A percentile compares a stretch with the other conserved stretches of the same genome.
Conservation (phyloP, 1,140 invertebrate species). For the Steinernema khuongi region DNA sequence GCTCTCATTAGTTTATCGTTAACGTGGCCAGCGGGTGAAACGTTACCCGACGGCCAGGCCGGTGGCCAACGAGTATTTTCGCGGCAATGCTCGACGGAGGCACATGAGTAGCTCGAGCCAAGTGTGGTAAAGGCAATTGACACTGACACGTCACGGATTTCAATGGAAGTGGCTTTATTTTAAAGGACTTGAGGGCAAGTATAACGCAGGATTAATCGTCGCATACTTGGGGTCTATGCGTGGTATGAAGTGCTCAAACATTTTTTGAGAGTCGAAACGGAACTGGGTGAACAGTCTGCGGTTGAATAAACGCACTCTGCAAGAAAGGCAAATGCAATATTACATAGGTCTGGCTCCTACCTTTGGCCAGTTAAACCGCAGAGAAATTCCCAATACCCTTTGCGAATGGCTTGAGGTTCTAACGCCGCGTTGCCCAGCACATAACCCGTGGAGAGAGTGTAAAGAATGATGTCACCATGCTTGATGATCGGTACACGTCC, state of each 20-base stretch:
- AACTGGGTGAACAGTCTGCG: constrained; percentile 25
- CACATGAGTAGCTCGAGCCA: no score
- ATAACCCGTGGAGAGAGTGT: constrained; percentile 48
- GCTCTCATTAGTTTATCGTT: no score
- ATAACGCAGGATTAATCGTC: constrained; percentile 32
- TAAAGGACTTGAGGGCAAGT: constrained; percentile 20
- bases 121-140: no score
- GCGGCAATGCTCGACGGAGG: no score
- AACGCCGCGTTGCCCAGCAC: constrained; percentile 45
- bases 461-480: constrained; percentile 47
- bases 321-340: neutral
- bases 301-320: constrained; percentile 32
- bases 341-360: constrained; percentile 28
- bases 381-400: constrained; percentile 50
- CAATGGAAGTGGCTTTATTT: neutral
- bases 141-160: no score
- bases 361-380: constrained; percentile 45
- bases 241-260: constrained; percentile 18
- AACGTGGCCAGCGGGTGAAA: no score
- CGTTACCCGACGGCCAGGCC: no score
- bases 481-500: constrained; percentile 43
- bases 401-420: constrained; percentile 51
- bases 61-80: no score
- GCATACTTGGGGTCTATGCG: constrained; percentile 21
- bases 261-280: constrained; percentile 21